These are phyloP conservation scores for Sebastes itinus DNA, from an alignment of 2,797 vertebrate genomes.

Conservation along the genomic window DNA sequence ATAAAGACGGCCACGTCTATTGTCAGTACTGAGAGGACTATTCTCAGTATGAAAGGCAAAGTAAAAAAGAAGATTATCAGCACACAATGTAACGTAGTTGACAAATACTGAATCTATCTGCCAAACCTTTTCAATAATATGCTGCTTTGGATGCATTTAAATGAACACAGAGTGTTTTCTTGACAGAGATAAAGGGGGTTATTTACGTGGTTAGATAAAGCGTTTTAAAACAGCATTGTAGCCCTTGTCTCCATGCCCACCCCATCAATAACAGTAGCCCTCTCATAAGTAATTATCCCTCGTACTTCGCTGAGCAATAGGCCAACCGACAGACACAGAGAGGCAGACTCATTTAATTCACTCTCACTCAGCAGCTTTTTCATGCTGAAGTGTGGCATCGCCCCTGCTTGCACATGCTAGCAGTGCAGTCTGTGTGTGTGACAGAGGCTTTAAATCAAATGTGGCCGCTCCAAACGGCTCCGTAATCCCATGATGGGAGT, in stretches of 20 bases:
- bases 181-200: conserved; percentile 19
- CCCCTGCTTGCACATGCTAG: conserved; percentile 55
- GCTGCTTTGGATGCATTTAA: conserved; percentile 11
- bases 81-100: background rate
- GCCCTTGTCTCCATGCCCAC: conserved; percentile 7
- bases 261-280: conserved; percentile 47
- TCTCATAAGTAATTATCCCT: conserved; percentile 59
- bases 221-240: conserved; percentile 29
- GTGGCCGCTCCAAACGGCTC: conserved; percentile 50
- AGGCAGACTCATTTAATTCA: conserved; percentile 49
- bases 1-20: background rate
- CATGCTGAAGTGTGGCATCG: conserved; percentile 60
- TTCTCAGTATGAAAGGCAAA: background rate
- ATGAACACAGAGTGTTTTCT: conserved; percentile 12
- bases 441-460: conserved; percentile 75
- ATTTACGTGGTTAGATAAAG: conserved; percentile 41
- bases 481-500: conserved; percentile 60
- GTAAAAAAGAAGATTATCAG: conserved; percentile 3
- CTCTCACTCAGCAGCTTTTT: conserved; percentile 73
- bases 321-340: conserved; percentile 34
- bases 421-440: conserved; percentile 52
- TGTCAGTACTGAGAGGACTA: background rate
- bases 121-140: background rate
- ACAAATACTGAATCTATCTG: background rate
- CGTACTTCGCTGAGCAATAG: conserved; percentile 48